A percentile compares a stretch with the other conserved stretches of the same genome.
These are phyloP conservation scores for Crocallis elinguaria DNA, from an alignment of 2,888 invertebrate genomes.

Conservation along the genomic window DNA sequence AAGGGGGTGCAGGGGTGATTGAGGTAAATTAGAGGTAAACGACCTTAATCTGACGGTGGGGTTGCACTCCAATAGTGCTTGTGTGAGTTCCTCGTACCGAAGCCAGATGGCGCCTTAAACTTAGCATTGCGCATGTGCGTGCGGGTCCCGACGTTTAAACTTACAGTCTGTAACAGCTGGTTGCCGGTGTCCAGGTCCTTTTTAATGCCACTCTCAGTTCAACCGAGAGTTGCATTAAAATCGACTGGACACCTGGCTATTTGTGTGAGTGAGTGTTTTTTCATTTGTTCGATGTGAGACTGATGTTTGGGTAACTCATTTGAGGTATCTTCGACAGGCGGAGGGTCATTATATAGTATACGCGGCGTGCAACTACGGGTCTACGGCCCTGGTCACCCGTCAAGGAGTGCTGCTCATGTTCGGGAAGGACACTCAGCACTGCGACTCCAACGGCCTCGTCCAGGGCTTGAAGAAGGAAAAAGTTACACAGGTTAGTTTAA, in stretches of 20 bases:
- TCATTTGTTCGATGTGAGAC: background rate
- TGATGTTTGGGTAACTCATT: background rate
- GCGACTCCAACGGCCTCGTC: constrained; percentile 90
- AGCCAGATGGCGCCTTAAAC: background rate
- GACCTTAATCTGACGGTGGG: constrained; percentile 11
- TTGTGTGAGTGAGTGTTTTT: background rate
- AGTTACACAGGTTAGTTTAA: constrained; percentile 82
- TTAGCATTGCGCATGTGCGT: constrained; percentile 1
- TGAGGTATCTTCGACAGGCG: constrained; percentile 49
- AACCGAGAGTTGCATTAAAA: background rate
- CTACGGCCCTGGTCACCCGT: constrained; percentile 95
- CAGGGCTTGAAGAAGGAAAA: constrained; percentile 90
- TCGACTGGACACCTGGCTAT: background rate
- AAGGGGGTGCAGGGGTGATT: constrained; percentile 13
- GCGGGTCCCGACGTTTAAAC: background rate
- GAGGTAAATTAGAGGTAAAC: constrained; percentile 3
- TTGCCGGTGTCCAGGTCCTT: background rate
- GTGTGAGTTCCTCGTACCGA: background rate
- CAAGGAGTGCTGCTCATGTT: constrained; percentile 96
- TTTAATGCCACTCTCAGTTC: background rate
- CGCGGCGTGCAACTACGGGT: constrained; percentile 97
- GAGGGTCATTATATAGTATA: constrained; percentile 93
- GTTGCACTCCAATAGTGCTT: constrained; percentile 3
- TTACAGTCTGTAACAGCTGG: background rate
- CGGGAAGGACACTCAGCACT: constrained; percentile 96